Evolutionary conservation across 2,888 invertebrate species (phyloP), one percentile per base, ranked within the genome.

Genomic region (Trachelus troglodyta): DNA sequence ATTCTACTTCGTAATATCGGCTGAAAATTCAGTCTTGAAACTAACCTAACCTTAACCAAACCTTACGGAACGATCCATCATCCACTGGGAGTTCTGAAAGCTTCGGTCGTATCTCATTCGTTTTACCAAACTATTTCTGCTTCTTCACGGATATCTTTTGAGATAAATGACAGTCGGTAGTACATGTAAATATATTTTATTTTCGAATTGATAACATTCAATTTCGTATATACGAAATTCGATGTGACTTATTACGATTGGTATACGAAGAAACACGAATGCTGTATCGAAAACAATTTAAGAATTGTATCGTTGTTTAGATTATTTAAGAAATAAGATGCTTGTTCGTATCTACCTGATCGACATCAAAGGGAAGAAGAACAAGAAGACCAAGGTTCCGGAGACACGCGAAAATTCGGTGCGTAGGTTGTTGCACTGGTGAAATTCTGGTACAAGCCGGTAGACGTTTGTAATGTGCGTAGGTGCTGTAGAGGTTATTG

Each of bases 311-410:
- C 23, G 23, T 56, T 9, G 40, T 2, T 23, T 56, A 23, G 56
- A 9, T 23, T 56, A 23, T 23, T 23, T 56, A 56, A 23, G 9
- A 9, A 56, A 23, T 23, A 23, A 56, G 56, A 56, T 23, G 23
- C 23, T 23, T 23, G 56, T 23, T 56, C 56, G 2, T 23, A 23
- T 23, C 23, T 56, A 40, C 34, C 40, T 56, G 76, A 73, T 34
- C 71, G 56, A 69, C n/a, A 71, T 74, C 34, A 74, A 56, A 79
- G 77, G 73, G 76, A 76, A 75, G 31, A 69, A 75, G 31, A 69
- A 76, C 75, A 35, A 75, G n/a, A 77, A 31, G 34, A 31, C 40
- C 15, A 69, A 79, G 69, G 15, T 15, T 40, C 15, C 1, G 40
- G 40, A 40, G 40, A 40, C 15, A 40, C 6, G 15, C 40, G 40